Base-by-base conservation (phyloP, 30 jellyfish, hydroid and myxozoan genomes). In the Pelagia noctiluca region DNA sequence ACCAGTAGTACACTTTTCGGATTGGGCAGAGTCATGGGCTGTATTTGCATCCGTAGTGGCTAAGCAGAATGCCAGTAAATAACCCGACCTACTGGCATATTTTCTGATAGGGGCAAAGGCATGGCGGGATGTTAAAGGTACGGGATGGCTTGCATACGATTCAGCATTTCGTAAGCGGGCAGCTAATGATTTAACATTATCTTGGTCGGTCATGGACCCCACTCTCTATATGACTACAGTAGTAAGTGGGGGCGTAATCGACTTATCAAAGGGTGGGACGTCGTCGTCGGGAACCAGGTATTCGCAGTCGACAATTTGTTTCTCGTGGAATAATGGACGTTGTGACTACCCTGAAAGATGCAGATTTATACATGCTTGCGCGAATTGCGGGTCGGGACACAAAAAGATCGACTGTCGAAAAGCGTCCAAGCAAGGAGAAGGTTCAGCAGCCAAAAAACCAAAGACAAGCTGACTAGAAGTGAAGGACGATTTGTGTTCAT, bases 111-210 rank as follows among this genome's bases (percentile, higher is more conserved):
- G 28, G 21, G 31, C 78, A 0, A 24, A 26, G 78, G 24, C 50
- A 25, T 37, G 32, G 10, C 13, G 61, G 2, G 78, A 66, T 18
- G 50, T 37, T 21, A 52, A 22, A 2, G 78, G 61, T 1, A 2
- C 22, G 54, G 78, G 78, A 8, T 66, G 61, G 78, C 54, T 26
- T 22, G 57, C 28, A 1, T 24, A 66, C 30, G 78, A 66, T 32
- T 3, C 16, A 3, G 78, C 61, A 19, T 66, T 66, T 54, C 13
- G 54, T 16, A 66, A 66, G 35, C 13, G 35, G 21, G 61, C 78
- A 12, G 78, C 61, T 13, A 54, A 24, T 2, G 26, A 32, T 24
- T 28, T 16, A 2, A 10, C 54, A 8, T 2, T 32, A 16, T 1
- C 2, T 0, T 66, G 78, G 78, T 26, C 0, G 1, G 50, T 18